A percentile compares a stretch with the other conserved stretches of the same genome.
Evolutionary conservation across 2,797 vertebrate genomes (phyloP).

Genomic region (Yasuhikotakia modesta): DNA sequence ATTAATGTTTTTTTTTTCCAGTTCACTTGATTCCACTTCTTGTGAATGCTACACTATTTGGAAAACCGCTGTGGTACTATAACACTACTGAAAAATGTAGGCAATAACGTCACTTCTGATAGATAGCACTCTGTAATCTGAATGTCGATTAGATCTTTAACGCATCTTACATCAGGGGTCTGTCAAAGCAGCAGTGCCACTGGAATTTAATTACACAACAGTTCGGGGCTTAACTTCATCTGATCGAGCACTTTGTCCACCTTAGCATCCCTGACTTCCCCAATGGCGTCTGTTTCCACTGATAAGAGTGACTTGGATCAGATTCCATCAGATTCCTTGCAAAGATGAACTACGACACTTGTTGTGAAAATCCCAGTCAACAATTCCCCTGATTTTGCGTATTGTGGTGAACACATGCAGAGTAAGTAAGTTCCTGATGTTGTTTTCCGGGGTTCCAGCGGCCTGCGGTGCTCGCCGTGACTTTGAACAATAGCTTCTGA

Average conservation of each 20-base stretch:
- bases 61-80: no score
- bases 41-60: no score
- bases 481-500: slow-evolving; percentile 71
- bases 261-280: slow-evolving; percentile 10
- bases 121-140: slow-evolving; percentile 47
- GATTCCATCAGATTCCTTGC: slow-evolving; percentile 64
- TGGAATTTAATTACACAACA: slow-evolving; percentile 24
- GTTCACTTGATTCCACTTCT: no score
- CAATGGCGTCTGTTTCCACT: slow-evolving; percentile 68
- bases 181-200: slow-evolving; percentile 18
- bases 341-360: slow-evolving; percentile 56
- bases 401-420: slow-evolving; percentile 55
- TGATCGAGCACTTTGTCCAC: slow-evolving; percentile 17
- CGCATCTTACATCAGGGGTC: slow-evolving; percentile 51
- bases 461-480: slow-evolving; percentile 55
- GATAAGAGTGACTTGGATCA: slow-evolving; percentile 78
- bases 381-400: slow-evolving; percentile 63
- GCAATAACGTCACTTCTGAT: no score
- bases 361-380: slow-evolving; percentile 67
- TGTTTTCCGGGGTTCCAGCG: slow-evolving; percentile 53
- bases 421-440: slow-evolving; percentile 62
- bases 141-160: slow-evolving; percentile 66
- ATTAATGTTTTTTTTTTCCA: no score
- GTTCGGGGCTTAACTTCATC: neutral
- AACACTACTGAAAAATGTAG: no score